Evolutionary conservation across 2,113 vertebrate genomes (phyloP).

Genomic region (Tenebrosternarchus preto): DNA sequence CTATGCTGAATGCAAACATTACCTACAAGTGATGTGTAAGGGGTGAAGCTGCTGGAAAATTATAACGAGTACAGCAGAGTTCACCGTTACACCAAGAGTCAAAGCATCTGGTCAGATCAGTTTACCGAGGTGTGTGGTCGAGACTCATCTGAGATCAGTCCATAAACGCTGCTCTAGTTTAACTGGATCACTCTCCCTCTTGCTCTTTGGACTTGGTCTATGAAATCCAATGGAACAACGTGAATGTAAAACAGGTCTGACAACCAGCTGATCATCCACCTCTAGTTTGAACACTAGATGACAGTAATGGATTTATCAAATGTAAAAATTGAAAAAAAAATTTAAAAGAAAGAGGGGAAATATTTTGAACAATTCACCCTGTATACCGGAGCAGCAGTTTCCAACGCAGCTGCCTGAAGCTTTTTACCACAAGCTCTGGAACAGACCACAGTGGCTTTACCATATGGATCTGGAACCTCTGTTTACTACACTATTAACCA

Average conservation of each 20-base stretch:
- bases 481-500: neutral
- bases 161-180: too few relatives aligned
- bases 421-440: neutral
- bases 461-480: neutral
- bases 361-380: too few relatives aligned
- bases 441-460: neutral
- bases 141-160: constrained; percentile 72
- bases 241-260: constrained; percentile 36
- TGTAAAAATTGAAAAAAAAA: constrained; percentile 25
- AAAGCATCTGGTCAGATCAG: constrained; percentile 49
- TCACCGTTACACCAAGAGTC: neutral
- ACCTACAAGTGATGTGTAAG: constrained; percentile 9
- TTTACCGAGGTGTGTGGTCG: constrained; percentile 46
- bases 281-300: constrained; percentile 23
- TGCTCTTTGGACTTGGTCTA: neutral
- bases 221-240: constrained; percentile 48
- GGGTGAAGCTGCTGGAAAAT: too few relatives aligned
- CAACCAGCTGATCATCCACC: constrained; percentile 16
- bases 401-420: too few relatives aligned
- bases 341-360: neutral
- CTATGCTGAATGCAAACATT: constrained; percentile 42
- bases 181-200: constrained; percentile 42
- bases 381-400: too few relatives aligned
- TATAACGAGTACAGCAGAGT: too few relatives aligned
- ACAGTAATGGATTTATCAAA: constrained; percentile 44